Evolutionary conservation across 2,888 invertebrate genomes (phyloP).

Genomic region (Ferdinandea cuprea): DNA sequence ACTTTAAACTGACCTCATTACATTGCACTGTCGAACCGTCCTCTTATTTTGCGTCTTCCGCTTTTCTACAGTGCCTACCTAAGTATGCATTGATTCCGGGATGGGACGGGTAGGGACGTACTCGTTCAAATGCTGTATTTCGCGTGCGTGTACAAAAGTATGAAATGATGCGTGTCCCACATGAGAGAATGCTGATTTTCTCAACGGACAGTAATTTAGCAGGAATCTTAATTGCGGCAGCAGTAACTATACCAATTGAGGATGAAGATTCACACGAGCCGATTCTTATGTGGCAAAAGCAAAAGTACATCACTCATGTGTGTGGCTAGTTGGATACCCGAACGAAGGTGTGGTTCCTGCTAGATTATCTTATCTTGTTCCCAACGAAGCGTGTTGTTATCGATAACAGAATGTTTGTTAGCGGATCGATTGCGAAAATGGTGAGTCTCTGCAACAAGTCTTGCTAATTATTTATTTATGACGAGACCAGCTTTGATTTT

Average conservation of each 20-base stretch:
- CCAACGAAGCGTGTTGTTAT: constrained; percentile 51
- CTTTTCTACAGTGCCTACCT: neutral
- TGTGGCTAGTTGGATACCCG: neutral
- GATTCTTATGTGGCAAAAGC: constrained; percentile 44
- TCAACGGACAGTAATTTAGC: constrained; percentile 24
- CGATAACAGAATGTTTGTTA: constrained; percentile 10
- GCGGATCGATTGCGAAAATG: constrained; percentile 27
- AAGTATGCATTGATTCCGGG: neutral
- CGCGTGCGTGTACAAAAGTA: neutral
- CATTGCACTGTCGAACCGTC: constrained; percentile 16
- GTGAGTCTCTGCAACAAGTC: constrained; percentile 11
- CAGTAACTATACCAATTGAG: constrained; percentile 29
- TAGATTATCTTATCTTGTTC: constrained; percentile 9
- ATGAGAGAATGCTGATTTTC: constrained; percentile 14
- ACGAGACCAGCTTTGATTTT: neutral
- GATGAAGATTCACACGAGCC: constrained; percentile 58
- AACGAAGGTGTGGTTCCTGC: constrained; percentile 37
- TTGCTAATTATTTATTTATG: neutral
- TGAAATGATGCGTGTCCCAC: constrained; percentile 41
- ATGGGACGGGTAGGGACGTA: neutral
- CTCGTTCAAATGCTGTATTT: neutral
- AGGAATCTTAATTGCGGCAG: constrained; percentile 53
- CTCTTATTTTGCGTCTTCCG: constrained; percentile 6
- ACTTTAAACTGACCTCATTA: constrained; percentile 16
- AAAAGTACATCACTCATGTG: constrained; percentile 2